These are phyloP conservation scores for Xylota segnis DNA, from an alignment of 2,888 invertebrate genomes.

Conservation along the genomic window DNA sequence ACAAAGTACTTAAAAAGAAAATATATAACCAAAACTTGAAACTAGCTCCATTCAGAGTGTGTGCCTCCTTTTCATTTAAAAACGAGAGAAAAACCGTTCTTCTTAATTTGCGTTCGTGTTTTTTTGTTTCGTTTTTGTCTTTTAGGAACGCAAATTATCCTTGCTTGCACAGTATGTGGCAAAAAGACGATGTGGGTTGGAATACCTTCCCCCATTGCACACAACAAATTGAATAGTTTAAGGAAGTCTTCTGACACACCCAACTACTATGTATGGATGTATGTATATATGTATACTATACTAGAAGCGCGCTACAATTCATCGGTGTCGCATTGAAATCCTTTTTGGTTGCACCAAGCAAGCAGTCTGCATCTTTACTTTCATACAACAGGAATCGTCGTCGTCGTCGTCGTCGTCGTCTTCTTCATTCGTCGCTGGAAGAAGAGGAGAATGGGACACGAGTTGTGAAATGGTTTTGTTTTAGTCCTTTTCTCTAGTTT, in stretches of 20 bases:
- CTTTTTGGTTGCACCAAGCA: slow-evolving; percentile 49
- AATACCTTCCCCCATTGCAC: background rate
- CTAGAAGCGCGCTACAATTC: slow-evolving; percentile 46
- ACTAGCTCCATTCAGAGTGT: slow-evolving; percentile 58
- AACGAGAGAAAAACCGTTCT: slow-evolving; percentile 16
- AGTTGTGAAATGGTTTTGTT: slow-evolving; percentile 33
- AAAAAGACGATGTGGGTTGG: slow-evolving; percentile 16
- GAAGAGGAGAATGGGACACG: background rate
- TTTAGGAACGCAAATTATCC: slow-evolving; percentile 56
- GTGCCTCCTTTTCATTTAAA: slow-evolving; percentile 15
- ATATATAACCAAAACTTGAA: slow-evolving; percentile 16
- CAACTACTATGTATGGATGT: background rate
- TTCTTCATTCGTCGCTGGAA: slow-evolving; percentile 3
- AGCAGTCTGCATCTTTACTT: slow-evolving; percentile 38
- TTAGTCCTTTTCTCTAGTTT: slow-evolving; percentile 40
- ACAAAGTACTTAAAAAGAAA: background rate
- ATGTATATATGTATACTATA: background rate
- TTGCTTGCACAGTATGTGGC: slow-evolving; percentile 32
- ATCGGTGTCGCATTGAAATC: slow-evolving; percentile 73
- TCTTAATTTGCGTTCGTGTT: slow-evolving; percentile 66
- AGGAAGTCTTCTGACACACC: slow-evolving; percentile 55
- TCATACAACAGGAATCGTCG: slow-evolving; percentile 12
- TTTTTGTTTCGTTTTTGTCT: slow-evolving; percentile 20
- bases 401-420: slow-evolving; percentile 1
- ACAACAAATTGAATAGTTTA: slow-evolving; percentile 70